Evolutionary conservation across 2,113 vertebrate species (phyloP), one percentile per base, ranked within the genome.

Genomic region (Nyctereutes procyonoides): DNA sequence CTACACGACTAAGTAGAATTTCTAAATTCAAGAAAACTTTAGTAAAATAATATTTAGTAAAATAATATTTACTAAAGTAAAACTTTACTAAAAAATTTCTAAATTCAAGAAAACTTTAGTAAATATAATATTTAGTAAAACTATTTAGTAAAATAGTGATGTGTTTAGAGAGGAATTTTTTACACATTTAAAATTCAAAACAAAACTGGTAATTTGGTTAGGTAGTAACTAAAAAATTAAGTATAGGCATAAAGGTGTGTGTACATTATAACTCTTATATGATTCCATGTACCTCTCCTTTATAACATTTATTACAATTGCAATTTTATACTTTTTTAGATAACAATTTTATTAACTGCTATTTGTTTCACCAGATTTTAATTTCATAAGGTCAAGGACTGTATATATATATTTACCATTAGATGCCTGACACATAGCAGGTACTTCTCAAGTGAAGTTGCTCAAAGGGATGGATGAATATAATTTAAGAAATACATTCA

Each of bases 161-260:
- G n/a, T 82, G 24, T 83, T 35, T 93, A 28, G 58, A 69, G 55
- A 87, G 53, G 24, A 92, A 88, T 82, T 71, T 30, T 77, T 0
- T 2, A 63, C 3, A 74, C 48, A 30, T 58, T 20, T 63, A 62
- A 90, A 92, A 92, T 89, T 81, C n/a, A 81, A 87, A 79, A 28
- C 67, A 71, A 94, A 97, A 51, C 19, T 69, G 43, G 5, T 24
- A 76, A 9, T 96, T 94, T 48, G 48, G 20, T 89, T 89, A 94
- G 35, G 8, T 3, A 81, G 74, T 81, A 86, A 71, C 60, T 90
- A 62, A 90, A 79, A 74, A 94, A 79, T 92, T 88, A 88, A 43
- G 5, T 76, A 69, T 30, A 51, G 28, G 26, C 3, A 16, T 48
- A 35, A 38, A 65, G 53, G 32, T 94, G 13, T 67, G 14, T 22